Base-by-base conservation (phyloP, 35 echinoderm and acorn worm species). In the Holothuria glaberrima region DNA sequence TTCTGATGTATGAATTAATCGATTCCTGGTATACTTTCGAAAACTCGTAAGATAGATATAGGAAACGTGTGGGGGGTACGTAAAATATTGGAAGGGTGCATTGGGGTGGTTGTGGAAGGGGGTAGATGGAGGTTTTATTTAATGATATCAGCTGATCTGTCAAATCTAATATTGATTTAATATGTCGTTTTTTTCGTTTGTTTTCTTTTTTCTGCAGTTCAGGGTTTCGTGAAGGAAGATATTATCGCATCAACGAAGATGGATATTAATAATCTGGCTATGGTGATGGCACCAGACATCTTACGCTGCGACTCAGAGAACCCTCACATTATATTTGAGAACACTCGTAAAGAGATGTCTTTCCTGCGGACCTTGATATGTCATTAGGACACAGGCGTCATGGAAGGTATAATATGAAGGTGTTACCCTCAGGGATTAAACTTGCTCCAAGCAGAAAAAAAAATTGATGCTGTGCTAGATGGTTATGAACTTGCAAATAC, bases 271-370 rank as follows among this genome's bases (percentile, higher is more conserved):
- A 99, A 99, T 29, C 87, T 99, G 2, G 82, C 97, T 9, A 99
- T 99, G 97, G 97, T 99, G 87, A 99, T 99, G 97, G 97, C 97
- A 19, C 97, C 97, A 46, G 94, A 99, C 88, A 95, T 94, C 79
- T 86, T 99, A 34, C 88, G 97, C 13, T 99, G 93, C 60, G 91
- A 86, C 26, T 99, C 97, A n/a, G 97, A 95, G 45, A 92, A 95
- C 34, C 97, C 93, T 2, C 88, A 94, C 35, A 81, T 95, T 75
- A 99, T 99, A 75, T 99, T 99, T 91, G 97, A 99, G 89, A 99
- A 99, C 78, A 95, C 97, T 18, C 87, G 97, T 5, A 99, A 99
- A 48, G 97, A 99, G 63, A 99, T 99, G 97, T 92, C 97, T 22
- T 99, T 93, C 70, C 83, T 99, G 3, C 71, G 93, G n/a, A 82